Evolutionary conservation across 2,113 vertebrate species (phyloP).

Genomic region (Anseranas semipalmata): DNA sequence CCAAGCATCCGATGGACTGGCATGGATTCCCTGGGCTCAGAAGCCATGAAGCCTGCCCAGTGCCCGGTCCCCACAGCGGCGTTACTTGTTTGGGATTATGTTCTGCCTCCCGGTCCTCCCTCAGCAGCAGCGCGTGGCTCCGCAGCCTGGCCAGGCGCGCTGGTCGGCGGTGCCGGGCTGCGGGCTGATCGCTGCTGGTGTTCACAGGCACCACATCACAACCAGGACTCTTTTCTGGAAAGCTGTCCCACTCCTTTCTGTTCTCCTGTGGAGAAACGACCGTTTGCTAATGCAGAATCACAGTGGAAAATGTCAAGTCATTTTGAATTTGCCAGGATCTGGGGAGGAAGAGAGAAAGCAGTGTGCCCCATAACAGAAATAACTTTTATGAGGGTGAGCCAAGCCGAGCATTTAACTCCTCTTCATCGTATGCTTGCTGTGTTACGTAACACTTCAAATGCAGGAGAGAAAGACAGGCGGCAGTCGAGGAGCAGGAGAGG

Average conservation of each 20-base stretch:
- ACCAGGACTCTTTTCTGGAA: neutral
- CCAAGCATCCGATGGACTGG: fast-evolving
- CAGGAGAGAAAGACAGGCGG: conserved; percentile 14
- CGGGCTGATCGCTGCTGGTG: too few relatives aligned
- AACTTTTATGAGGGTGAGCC: conserved; percentile 40
- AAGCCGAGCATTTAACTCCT: conserved; percentile 52
- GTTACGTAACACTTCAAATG: conserved; percentile 51
- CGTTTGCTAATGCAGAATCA: neutral
- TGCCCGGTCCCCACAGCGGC: fast-evolving
- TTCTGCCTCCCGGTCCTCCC: fast-evolving
- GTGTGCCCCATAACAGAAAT: conserved; percentile 38
- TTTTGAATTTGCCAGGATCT: conserved; percentile 22
- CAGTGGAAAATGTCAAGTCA: conserved; percentile 40
- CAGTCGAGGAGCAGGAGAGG: conserved; percentile 40
- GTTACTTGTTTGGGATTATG: fast-evolving
- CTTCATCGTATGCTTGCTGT: conserved; percentile 49
- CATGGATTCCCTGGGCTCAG: neutral
- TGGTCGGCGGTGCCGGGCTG: too few relatives aligned
- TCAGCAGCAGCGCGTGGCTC: fast-evolving
- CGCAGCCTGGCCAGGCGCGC: neutral
- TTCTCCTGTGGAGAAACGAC: neutral
- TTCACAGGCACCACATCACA: neutral
- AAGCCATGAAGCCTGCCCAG: neutral
- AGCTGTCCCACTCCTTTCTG: neutral
- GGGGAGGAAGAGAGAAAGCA: conserved; percentile 8